These are phyloP conservation scores for Bombus superbus DNA, from an alignment of 1,140 invertebrate genomes.

Conservation along the genomic window DNA sequence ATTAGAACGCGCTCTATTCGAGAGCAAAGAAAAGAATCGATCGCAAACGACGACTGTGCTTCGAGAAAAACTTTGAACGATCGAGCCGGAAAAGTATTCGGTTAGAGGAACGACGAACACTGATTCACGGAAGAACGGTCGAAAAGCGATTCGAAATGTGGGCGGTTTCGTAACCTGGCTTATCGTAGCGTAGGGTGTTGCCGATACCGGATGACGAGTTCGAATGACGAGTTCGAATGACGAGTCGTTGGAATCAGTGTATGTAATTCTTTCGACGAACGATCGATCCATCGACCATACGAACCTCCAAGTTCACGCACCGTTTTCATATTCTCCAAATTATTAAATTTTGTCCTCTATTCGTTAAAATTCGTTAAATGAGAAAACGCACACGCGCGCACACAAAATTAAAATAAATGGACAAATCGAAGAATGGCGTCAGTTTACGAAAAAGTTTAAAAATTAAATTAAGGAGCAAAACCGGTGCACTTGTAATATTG, in stretches of 20 bases:
- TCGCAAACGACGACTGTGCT: neutral
- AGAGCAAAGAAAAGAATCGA: neutral
- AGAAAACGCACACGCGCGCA: neutral
- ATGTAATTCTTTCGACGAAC: constrained; percentile 20
- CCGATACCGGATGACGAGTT: constrained; percentile 42
- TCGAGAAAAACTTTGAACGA: neutral
- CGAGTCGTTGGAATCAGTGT: constrained; percentile 30
- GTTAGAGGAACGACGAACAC: neutral
- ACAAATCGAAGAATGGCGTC: neutral
- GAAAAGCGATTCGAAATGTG: constrained; percentile 37
- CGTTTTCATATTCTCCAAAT: constrained; percentile 16
- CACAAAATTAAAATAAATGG: neutral
- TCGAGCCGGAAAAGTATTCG: neutral
- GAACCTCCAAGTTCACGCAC: constrained; percentile 25
- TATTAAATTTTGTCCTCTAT: neutral
- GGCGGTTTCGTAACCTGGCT: constrained; percentile 37
- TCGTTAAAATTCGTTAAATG: neutral
- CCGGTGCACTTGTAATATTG: neutral
- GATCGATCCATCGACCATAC: constrained; percentile 38
- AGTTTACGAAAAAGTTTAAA: neutral
- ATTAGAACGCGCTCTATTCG: too few relatives aligned
- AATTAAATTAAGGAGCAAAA: neutral
- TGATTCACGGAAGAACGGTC: neutral
- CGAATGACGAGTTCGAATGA: too few relatives aligned
- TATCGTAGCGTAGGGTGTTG: constrained; percentile 51